Conservation (phyloP, 2,113 vertebrate genomes). For the Athene cunicularia region DNA sequence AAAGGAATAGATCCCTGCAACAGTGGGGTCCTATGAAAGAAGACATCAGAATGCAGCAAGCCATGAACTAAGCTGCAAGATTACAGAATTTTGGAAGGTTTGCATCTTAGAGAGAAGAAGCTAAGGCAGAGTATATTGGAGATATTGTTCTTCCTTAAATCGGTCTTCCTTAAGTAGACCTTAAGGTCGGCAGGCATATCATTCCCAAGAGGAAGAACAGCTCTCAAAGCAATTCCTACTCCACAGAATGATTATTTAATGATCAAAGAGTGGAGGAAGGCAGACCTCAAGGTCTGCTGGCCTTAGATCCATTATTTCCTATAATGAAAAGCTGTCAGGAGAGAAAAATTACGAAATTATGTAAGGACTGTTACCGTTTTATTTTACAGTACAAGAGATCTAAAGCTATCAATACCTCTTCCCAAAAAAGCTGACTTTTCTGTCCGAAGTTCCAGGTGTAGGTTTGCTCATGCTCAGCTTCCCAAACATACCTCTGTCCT, state of each 20-base stretch:
- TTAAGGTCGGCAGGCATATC: background rate
- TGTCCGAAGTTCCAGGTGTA: constrained; percentile 83
- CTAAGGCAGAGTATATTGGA: background rate
- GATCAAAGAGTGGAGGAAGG: background rate
- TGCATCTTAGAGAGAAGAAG: background rate
- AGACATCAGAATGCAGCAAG: background rate
- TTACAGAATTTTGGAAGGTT: background rate
- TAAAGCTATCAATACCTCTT: constrained; percentile 68
- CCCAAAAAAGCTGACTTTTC: constrained; percentile 88
- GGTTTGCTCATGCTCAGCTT: constrained; percentile 84
- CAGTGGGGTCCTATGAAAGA: background rate
- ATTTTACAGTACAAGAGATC: background rate
- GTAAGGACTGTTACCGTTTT: background rate
- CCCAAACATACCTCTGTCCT: constrained; percentile 84
- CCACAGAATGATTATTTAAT: background rate
- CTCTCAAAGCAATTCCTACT: background rate
- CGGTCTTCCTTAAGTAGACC: background rate
- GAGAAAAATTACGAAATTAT: background rate
- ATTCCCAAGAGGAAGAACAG: background rate
- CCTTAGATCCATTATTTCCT: background rate
- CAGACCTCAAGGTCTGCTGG: background rate
- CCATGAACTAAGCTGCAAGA: background rate
- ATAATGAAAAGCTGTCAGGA: background rate
- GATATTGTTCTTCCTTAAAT: background rate
- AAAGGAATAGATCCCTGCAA: background rate